Conservation (phyloP, 1,140 invertebrate genomes). For the Danaus melanippus region DNA sequence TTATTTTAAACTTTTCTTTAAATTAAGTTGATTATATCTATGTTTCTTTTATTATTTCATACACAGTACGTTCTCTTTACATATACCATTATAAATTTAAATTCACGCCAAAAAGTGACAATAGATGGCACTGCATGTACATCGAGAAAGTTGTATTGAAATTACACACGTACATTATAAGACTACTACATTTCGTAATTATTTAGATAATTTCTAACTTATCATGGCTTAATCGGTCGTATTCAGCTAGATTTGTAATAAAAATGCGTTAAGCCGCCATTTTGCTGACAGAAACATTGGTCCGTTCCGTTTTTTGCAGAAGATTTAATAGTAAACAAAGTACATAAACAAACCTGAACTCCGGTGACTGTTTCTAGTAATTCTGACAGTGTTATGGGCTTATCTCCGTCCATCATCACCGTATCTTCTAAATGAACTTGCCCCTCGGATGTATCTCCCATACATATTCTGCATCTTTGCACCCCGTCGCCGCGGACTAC, state of each 20-base stretch:
- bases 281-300: conserved; percentile 39
- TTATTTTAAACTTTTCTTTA: neutral
- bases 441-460: conserved; percentile 58
- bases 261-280: conserved; percentile 35
- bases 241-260: neutral
- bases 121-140: no score
- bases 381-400: conserved; percentile 49
- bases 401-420: conserved; percentile 58
- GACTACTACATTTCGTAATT: no score
- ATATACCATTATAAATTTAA: neutral
- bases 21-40: neutral
- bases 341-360: conserved; percentile 44
- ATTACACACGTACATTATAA: no score
- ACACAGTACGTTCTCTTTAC: conserved; percentile 1
- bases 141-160: no score
- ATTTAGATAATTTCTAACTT: no score
- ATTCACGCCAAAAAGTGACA: no score
- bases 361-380: conserved; percentile 53
- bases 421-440: conserved; percentile 57
- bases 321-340: conserved; percentile 24
- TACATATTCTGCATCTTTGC: conserved; percentile 59
- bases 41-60: conserved; percentile 4
- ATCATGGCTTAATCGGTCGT: no score
- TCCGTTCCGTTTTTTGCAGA: conserved; percentile 63
- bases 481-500: conserved; percentile 52